These are phyloP conservation scores for Diaperis boleti DNA, from an alignment of 2,888 invertebrate genomes.

Conservation along the genomic window DNA sequence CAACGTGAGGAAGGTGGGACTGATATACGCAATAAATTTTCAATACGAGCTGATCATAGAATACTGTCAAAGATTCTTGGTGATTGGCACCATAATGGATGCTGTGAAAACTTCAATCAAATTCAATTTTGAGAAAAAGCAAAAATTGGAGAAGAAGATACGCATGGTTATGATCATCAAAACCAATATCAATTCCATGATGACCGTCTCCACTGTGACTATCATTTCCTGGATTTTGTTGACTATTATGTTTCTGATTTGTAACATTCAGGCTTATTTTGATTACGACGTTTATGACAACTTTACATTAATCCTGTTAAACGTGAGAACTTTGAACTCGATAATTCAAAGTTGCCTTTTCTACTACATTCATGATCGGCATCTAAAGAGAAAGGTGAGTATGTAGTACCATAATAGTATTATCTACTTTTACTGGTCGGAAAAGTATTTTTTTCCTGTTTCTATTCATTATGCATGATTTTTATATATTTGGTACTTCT, in stretches of 20 bases:
- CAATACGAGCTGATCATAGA: too few species aligned
- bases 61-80: neutral
- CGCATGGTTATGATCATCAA: neutral
- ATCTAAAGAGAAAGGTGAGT: slow-evolving; percentile 8
- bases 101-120: neutral
- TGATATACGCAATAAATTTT: too few species aligned
- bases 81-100: neutral
- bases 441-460: too few species aligned
- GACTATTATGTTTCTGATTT: slow-evolving; percentile 6
- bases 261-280: neutral
- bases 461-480: too few species aligned
- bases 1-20: too few species aligned
- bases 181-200: neutral
- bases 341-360: neutral
- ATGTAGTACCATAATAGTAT: too few species aligned
- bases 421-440: too few species aligned
- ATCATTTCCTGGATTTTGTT: neutral
- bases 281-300: neutral
- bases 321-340: neutral
- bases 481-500: too few species aligned
- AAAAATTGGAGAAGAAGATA: too few species aligned
- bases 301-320: neutral
- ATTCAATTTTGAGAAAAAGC: too few species aligned
- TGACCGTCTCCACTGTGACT: neutral
- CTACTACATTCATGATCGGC: slow-evolving; percentile 3